phyloP scores from a whole-genome alignment of 2,888 invertebrate species.

The Trimorus sp. region DNA sequence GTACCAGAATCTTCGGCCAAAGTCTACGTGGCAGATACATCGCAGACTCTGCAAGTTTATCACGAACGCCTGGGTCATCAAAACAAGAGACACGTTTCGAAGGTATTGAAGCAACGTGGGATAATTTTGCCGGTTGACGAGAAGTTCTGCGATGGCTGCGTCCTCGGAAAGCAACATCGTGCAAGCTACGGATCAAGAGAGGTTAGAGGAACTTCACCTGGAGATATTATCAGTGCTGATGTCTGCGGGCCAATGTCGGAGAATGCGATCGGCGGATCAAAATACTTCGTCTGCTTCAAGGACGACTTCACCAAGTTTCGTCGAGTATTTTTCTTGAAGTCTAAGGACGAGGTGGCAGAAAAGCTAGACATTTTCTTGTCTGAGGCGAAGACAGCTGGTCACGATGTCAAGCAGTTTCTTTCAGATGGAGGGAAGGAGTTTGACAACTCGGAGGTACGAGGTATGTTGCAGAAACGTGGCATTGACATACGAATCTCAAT shows the following conservation, averaged over 20 bases:
- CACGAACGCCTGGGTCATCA: conserved; percentile 74
- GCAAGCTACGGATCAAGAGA: conserved; percentile 68
- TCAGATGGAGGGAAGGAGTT: conserved; percentile 34
- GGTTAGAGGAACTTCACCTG: conserved; percentile 18
- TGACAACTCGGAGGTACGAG: conserved; percentile 7
- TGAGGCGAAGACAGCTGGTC: conserved; percentile 46
- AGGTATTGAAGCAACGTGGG: conserved; percentile 56
- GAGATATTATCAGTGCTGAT: conserved; percentile 62
- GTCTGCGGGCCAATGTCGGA: conserved; percentile 60
- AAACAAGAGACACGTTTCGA: conserved; percentile 71
- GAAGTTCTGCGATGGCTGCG: conserved; percentile 15
- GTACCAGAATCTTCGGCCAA: conserved; percentile 8
- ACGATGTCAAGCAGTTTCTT: conserved; percentile 7
- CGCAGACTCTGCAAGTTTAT: conserved; percentile 67
- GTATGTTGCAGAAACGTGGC: conserved; percentile 19
- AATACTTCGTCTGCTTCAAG: conserved; percentile 65
- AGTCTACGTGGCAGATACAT: conserved; percentile 1
- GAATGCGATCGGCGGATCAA: conserved; percentile 43
- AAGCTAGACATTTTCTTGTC: conserved; percentile 51
- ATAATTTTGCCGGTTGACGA: background rate
- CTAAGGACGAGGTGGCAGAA: conserved; percentile 58
- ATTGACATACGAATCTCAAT: conserved; percentile 16
- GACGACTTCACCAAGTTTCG: conserved; percentile 61
- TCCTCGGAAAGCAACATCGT: conserved; percentile 46
- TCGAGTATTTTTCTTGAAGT: conserved; percentile 48